phyloP scores from a whole-genome alignment of 2,797 vertebrate genomes.

The Acanthopagrus latus region DNA sequence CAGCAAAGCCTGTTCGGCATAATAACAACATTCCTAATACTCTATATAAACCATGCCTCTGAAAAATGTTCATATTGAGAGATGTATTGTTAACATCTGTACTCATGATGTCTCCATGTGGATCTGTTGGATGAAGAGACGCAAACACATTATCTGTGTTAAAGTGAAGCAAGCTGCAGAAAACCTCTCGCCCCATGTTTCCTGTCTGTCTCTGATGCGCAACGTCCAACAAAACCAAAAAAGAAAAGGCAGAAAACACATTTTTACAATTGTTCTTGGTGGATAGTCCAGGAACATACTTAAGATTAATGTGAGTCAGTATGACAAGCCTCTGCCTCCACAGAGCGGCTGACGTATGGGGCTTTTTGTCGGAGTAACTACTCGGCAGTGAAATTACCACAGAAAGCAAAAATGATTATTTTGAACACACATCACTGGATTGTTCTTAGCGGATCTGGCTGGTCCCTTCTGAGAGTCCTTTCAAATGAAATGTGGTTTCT shows the following conservation, averaged over 20 bases:
- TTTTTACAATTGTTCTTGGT: slow-evolving; percentile 5
- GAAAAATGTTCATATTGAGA: background rate
- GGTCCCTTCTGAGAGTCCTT: slow-evolving; percentile 44
- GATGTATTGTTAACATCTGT: background rate
- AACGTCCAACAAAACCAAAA: slow-evolving; percentile 24
- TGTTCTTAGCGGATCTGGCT: slow-evolving; percentile 28
- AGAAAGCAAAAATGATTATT: slow-evolving; percentile 46
- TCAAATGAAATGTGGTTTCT: slow-evolving; percentile 62
- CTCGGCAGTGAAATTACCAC: slow-evolving; percentile 45
- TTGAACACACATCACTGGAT: slow-evolving; percentile 41
- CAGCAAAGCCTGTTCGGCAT: background rate
- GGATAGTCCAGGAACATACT: slow-evolving; percentile 30
- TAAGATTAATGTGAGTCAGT: slow-evolving; percentile 24
- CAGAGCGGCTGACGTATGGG: background rate
- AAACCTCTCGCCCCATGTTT: background rate
- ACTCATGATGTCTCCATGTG: background rate
- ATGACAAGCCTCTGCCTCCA: slow-evolving; percentile 4
- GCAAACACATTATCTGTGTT: background rate
- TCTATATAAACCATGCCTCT: background rate
- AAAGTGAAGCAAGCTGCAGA: background rate
- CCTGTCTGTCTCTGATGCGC: background rate
- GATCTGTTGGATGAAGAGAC: background rate
- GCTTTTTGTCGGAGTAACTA: slow-evolving; percentile 12
- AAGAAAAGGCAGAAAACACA: background rate
- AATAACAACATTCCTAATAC: background rate